Evolutionary conservation across 2,797 vertebrate genomes (phyloP).

Genomic region (Peromyscus attwateri): DNA sequence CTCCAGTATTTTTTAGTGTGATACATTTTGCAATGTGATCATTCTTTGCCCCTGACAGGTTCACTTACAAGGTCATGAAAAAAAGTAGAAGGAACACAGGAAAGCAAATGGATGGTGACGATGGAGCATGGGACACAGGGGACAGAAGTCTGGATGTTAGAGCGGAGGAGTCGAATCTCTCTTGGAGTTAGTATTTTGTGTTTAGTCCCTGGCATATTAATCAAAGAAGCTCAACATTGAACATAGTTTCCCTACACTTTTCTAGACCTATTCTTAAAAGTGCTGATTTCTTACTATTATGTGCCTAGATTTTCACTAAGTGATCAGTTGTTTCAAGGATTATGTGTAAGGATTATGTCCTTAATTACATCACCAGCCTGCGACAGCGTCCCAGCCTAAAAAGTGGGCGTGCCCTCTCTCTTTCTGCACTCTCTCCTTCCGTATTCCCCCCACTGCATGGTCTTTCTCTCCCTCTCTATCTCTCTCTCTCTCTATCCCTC

Average conservation of each 20-base stretch:
- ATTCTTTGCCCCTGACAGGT: conserved; percentile 6
- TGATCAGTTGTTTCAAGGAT: background rate
- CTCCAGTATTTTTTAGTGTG: background rate
- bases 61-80: background rate
- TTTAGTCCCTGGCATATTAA: background rate
- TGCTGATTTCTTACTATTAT: background rate
- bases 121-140: background rate
- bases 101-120: background rate
- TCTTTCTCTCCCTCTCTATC: too few relatives aligned
- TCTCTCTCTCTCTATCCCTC: too few relatives aligned
- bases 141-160: background rate
- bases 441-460: too few relatives aligned
- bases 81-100: background rate
- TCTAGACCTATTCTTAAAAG: background rate
- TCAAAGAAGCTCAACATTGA: background rate
- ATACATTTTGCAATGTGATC: background rate
- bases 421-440: too few relatives aligned
- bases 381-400: too few relatives aligned
- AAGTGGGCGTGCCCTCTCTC: too few relatives aligned
- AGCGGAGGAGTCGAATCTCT: background rate
- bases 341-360: too few relatives aligned
- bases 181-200: background rate
- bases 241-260: background rate
- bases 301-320: background rate
- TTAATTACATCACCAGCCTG: too few relatives aligned